phyloP scores from a whole-genome alignment of 2,113 vertebrate genomes.

The Cyprinodon tularosa region DNA sequence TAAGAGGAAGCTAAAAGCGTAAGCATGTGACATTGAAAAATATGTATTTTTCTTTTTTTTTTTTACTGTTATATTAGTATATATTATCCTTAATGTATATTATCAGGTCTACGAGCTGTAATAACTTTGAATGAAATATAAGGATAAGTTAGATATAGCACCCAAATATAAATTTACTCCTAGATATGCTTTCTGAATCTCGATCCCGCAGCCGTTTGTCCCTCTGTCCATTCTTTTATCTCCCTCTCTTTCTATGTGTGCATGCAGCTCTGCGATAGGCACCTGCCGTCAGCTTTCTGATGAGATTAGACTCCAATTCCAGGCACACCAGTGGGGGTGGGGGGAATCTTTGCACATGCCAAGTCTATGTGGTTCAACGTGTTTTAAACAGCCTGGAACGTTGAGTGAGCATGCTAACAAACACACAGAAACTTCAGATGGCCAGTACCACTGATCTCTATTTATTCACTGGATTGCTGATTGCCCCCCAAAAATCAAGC shows the following conservation, averaged over 20 bases:
- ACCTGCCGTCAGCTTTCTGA: conserved; percentile 13
- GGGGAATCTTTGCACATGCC: conserved; percentile 19
- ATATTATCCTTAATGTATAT: background rate
- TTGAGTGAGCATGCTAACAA: background rate
- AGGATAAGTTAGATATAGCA: background rate
- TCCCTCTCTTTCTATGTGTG: conserved; percentile 13
- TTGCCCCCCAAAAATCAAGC: too few relatives aligned
- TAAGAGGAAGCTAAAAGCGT: too few relatives aligned
- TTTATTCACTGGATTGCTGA: too few relatives aligned
- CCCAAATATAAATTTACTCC: background rate
- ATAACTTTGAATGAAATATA: background rate
- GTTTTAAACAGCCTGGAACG: conserved; percentile 4
- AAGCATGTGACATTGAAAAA: too few relatives aligned
- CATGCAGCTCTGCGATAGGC: conserved; percentile 22
- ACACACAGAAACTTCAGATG: background rate
- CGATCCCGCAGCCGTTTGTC: background rate
- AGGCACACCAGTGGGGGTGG: conserved; percentile 4
- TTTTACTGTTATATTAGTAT: conserved; percentile 2
- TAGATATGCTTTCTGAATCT: conserved; percentile 1
- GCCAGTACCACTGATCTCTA: background rate
- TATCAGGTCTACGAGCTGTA: background rate
- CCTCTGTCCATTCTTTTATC: background rate
- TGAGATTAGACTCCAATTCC: conserved; percentile 24
- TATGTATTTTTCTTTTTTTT: too few relatives aligned
- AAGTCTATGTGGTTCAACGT: conserved; percentile 2